Conservation (phyloP, 2,888 invertebrate genomes). For the Penaeus monodon region DNA sequence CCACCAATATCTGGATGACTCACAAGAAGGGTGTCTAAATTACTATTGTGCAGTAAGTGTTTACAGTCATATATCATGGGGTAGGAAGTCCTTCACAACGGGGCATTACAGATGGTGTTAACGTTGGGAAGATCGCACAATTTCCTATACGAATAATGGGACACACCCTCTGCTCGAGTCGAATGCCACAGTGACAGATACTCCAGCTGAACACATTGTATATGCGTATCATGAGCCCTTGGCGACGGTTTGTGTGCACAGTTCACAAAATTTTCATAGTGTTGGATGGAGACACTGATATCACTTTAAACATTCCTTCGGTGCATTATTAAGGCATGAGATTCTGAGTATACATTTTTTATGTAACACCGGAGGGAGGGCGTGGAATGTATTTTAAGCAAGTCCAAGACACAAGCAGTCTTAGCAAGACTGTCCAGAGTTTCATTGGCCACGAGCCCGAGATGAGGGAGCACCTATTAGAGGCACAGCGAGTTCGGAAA, state of each 20-base stretch:
- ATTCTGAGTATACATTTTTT: background rate
- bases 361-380: conserved; percentile 10
- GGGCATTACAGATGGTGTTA: too few species aligned
- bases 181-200: background rate
- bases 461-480: too few species aligned
- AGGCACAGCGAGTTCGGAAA: conserved; percentile 4
- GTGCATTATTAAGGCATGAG: background rate
- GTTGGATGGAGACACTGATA: conserved; percentile 9
- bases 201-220: background rate
- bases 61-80: too few species aligned
- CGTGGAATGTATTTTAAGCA: background rate
- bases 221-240: conserved; percentile 8
- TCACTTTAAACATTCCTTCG: background rate
- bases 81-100: too few species aligned
- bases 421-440: background rate
- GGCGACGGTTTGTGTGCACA: too few species aligned
- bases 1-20: too few species aligned
- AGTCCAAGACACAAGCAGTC: background rate
- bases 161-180: too few species aligned
- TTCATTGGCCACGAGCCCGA: conserved; percentile 10
- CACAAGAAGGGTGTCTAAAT: too few species aligned
- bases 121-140: too few species aligned
- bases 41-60: too few species aligned
- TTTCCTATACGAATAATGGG: too few species aligned
- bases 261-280: too few species aligned